Evolutionary conservation across 2,113 vertebrate species (phyloP).

Genomic region (Pteropus alecto): DNA sequence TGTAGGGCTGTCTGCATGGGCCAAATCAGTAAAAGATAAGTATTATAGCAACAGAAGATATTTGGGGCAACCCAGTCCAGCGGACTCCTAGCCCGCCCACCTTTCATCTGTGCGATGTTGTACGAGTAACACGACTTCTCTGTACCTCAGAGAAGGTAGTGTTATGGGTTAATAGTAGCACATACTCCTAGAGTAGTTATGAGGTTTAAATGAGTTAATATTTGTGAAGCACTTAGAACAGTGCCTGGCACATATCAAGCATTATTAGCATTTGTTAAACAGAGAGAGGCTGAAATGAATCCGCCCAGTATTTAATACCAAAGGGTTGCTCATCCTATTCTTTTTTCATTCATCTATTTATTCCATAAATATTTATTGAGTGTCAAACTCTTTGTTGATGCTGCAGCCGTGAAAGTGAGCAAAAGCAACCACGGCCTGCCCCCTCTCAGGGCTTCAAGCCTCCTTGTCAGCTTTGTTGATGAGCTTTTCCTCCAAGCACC

Average conservation of each 20-base stretch:
- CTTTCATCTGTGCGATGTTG: background rate
- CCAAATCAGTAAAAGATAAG: background rate
- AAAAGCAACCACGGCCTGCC: background rate
- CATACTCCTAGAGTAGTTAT: background rate
- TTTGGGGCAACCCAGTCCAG: background rate
- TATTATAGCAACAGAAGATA: background rate
- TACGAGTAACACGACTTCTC: background rate
- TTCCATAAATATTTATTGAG: conserved; percentile 38
- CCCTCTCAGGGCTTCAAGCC: background rate
- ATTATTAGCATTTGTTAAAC: conserved; percentile 22
- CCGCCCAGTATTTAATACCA: background rate
- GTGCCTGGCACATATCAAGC: background rate
- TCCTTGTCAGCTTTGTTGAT: background rate
- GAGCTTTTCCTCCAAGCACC: background rate
- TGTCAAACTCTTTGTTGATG: background rate
- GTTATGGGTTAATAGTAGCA: background rate
- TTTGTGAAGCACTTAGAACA: conserved; percentile 34
- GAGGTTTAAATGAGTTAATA: conserved; percentile 38
- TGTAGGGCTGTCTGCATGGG: background rate
- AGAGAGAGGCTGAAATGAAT: background rate
- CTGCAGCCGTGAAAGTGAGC: background rate
- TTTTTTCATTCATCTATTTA: background rate
- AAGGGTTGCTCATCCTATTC: background rate
- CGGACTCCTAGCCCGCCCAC: background rate
- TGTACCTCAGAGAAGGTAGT: background rate